phyloP scores from a whole-genome alignment of 2,113 vertebrate genomes.

The Laticauda laticaudata region DNA sequence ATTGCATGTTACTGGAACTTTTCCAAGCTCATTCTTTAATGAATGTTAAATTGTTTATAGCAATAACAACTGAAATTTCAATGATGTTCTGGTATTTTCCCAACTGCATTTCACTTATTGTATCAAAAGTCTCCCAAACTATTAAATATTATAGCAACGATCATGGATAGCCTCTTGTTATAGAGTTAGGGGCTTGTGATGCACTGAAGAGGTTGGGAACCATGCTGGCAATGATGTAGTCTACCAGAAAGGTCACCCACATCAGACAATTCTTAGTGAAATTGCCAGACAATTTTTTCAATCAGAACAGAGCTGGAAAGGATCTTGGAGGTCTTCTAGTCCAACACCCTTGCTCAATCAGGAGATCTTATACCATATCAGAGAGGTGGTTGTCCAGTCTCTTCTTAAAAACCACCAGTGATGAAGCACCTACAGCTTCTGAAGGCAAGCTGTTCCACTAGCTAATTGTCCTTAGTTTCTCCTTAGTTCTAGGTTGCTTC shows the following conservation, averaged over 20 bases:
- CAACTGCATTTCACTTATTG: conserved; percentile 38
- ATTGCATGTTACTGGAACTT: conserved; percentile 59
- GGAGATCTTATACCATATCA: not conserved
- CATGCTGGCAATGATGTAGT: not conserved
- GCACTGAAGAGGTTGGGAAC: not conserved
- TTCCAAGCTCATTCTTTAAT: conserved; percentile 62
- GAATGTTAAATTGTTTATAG: conserved; percentile 63
- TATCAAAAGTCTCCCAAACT: conserved; percentile 41
- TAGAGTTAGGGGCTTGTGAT: not conserved
- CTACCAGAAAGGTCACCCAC: not conserved
- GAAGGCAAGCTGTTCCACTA: too few species aligned
- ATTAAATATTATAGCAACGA: not conserved
- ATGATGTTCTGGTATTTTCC: conserved; percentile 51
- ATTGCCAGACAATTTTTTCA: not conserved
- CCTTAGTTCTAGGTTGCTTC: too few species aligned
- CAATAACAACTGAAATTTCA: conserved; percentile 60
- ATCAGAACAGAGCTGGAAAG: not conserved
- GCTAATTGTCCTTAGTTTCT: too few species aligned
- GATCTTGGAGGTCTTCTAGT: not conserved
- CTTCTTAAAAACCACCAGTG: too few species aligned
- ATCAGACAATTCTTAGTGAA: not conserved
- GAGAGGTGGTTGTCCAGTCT: not conserved
- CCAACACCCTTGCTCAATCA: not conserved
- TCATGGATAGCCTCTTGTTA: not conserved
- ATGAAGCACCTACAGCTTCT: too few species aligned